Evolutionary conservation across 2,888 invertebrate genomes (phyloP).

Genomic region (Psylliodes chrysocephalus): DNA sequence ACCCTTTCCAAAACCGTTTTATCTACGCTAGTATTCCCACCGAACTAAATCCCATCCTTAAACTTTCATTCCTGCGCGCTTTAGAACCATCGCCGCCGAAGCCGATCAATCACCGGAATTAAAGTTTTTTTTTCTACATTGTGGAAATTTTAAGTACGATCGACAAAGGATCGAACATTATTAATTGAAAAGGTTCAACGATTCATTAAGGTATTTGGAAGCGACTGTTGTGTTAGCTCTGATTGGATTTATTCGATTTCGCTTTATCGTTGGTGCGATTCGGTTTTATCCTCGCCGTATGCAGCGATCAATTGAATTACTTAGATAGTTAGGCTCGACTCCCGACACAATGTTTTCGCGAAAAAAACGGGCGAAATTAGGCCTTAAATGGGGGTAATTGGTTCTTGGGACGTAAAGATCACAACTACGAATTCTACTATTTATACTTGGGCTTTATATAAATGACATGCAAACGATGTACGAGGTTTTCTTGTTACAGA

Average conservation of each 20-base stretch:
- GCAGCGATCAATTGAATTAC: background rate
- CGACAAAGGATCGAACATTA: slow-evolving; percentile 26
- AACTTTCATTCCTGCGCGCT: slow-evolving; percentile 39
- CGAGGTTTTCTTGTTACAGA: no score
- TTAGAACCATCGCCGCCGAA: background rate
- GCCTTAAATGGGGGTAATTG: no score
- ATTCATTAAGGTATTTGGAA: slow-evolving; percentile 27
- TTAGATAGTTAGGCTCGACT: background rate
- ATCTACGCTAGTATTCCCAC: background rate
- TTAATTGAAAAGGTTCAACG: slow-evolving; percentile 27
- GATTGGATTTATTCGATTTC: slow-evolving; percentile 24
- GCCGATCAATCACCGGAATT: slow-evolving; percentile 31
- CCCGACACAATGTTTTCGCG: no score
- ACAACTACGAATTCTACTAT: no score
- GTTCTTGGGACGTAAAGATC: no score
- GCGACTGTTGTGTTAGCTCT: slow-evolving; percentile 21
- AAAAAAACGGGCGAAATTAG: no score
- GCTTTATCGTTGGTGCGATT: background rate
- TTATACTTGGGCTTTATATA: no score
- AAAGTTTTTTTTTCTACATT: slow-evolving; percentile 26
- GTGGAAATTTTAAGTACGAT: slow-evolving; percentile 27
- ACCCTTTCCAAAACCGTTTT: no score
- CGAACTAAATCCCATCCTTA: slow-evolving; percentile 44
- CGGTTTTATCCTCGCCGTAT: background rate
- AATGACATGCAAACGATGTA: no score